These are phyloP conservation scores for Meleagris gallopavo DNA, from an alignment of 2,113 vertebrate genomes.

Conservation along the genomic window DNA sequence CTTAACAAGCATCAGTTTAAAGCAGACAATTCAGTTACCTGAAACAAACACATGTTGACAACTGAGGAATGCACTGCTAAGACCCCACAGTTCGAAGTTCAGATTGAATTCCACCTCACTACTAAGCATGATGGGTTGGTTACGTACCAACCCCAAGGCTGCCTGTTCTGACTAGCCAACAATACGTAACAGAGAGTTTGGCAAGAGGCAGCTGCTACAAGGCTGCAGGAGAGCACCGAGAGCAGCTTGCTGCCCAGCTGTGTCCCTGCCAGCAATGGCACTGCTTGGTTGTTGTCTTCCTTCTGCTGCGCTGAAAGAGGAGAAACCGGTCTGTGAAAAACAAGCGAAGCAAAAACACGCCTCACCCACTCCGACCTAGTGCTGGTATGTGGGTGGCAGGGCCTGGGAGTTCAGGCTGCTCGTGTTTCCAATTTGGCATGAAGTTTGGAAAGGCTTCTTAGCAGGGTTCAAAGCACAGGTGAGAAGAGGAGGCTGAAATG, in stretches of 20 bases:
- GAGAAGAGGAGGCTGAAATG: background rate
- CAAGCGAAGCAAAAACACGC: background rate
- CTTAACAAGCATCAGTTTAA: background rate
- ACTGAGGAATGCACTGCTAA: background rate
- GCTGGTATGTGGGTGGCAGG: background rate
- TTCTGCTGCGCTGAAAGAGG: background rate
- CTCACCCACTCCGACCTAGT: background rate
- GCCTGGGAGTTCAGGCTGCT: background rate
- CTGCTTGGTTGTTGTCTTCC: background rate
- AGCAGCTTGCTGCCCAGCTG: background rate
- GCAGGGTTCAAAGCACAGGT: background rate
- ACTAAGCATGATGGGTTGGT: background rate
- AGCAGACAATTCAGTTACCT: background rate
- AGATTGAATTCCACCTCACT: background rate
- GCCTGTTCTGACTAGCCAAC: background rate
- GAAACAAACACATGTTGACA: background rate
- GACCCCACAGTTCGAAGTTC: background rate
- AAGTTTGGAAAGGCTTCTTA: background rate
- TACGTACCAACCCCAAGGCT: background rate
- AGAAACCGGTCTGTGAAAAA: background rate
- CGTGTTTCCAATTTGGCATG: background rate
- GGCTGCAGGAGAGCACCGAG: background rate
- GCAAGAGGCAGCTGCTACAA: background rate
- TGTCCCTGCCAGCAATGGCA: rapidly evolving
- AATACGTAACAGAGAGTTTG: background rate